Evolutionary conservation across 2,113 vertebrate genomes (phyloP), one percentile per base, ranked within the genome.

Genomic region (Catharus fuscescens): DNA sequence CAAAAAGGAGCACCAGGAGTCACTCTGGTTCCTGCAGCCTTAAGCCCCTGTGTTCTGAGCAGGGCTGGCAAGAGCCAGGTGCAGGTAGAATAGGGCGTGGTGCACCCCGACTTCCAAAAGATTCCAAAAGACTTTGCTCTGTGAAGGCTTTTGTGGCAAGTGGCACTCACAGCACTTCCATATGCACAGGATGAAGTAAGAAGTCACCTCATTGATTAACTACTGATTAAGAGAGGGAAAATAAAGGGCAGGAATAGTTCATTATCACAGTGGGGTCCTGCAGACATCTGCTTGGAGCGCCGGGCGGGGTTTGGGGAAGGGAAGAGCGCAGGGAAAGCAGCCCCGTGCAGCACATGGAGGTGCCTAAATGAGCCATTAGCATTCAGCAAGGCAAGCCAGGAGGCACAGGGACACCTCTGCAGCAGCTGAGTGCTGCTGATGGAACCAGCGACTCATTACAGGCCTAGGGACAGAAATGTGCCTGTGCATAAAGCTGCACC

Each of bases 141-240:
- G 11, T 0, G 0, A 53, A 71, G 56, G 53, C 48, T 82, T 40
- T 28, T 1, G 14, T 0, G 1, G 23, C 42, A 81, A 70, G 59
- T 5, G 48, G 48, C 59, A 6, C 74, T 56, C 45, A 18, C 38
- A 34, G 21, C 5, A 48, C 64, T 80, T 90, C 29, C 18, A 61
- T 4, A 78, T 24, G 69, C 86, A 70, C 18, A 2, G 67, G 77
- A 69, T 65, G 86, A 52, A 91, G 59, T 7, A 25, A 72, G 40
- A 57, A 92, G 64, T 69, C 47, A 80, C 73, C 80, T 79, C 72
- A 73, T 61, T 92, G 86, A 88, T 83, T 86, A 88, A 53, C 18
- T 29, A 45, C 89, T 93, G 93, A 96, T 90, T 73, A 78, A 34
- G 76, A 78, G 84, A 69, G 12, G 40, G 86, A 91, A 92, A 86